Percentiles rank a stretch among this genome's conserved stretches.
Evolutionary conservation across 2,797 vertebrate genomes (phyloP).

Genomic region (Ibycter americanus): DNA sequence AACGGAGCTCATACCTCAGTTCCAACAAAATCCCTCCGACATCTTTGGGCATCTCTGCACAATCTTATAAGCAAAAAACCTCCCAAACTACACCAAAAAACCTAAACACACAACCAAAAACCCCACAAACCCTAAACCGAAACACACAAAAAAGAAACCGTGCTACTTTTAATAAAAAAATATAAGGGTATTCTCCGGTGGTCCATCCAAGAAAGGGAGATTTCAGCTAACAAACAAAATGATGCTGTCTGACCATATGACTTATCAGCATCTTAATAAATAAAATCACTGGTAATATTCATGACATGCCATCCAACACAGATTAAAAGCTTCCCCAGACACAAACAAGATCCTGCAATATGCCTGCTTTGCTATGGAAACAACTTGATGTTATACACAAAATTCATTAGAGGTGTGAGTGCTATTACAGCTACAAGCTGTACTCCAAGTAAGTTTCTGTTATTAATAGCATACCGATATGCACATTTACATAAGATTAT

Average conservation of each 20-base stretch:
- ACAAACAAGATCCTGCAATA: background rate
- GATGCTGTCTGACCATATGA: background rate
- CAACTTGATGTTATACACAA: background rate
- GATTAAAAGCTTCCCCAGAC: background rate
- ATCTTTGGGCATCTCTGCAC: background rate
- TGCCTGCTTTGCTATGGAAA: background rate
- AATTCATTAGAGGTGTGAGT: background rate
- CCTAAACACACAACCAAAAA: background rate
- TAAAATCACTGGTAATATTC: background rate
- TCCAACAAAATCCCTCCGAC: background rate
- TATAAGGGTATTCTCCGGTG: background rate
- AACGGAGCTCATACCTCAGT: background rate
- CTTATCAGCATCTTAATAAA: background rate
- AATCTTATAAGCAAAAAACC: background rate
- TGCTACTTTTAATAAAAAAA: background rate
- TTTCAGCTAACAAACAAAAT: background rate
- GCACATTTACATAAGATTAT: background rate
- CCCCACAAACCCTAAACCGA: background rate
- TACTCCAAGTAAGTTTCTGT: background rate
- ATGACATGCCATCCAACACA: background rate
- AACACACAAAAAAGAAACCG: background rate
- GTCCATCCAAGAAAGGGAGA: background rate
- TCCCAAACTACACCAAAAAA: no score
- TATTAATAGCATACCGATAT: background rate
- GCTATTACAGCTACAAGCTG: background rate